Evolutionary conservation across 2,888 invertebrate genomes (phyloP).

Genomic region (Mimumesa dahlbomi): DNA sequence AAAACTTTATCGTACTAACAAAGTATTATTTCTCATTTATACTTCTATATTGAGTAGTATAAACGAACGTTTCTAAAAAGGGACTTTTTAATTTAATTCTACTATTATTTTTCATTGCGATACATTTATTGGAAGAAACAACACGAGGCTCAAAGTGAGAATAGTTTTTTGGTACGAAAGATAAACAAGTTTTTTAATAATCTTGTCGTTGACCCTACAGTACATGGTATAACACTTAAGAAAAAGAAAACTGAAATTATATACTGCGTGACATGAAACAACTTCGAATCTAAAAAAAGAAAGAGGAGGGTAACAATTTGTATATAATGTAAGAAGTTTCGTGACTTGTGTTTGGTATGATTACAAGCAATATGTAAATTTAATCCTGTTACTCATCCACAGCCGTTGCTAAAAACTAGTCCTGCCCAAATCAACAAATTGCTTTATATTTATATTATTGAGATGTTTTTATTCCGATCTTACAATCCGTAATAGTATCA

Average conservation of each 20-base stretch:
- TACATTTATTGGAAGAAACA: not conserved
- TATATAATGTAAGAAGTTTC: conserved; percentile 9
- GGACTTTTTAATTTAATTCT: not conserved
- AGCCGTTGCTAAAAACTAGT: not conserved
- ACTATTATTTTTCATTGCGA: conserved; percentile 1
- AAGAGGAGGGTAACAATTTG: no score
- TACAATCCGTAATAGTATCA: conserved; percentile 2
- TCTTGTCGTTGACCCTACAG: not conserved
- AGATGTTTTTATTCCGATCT: not conserved
- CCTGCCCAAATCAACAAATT: not conserved
- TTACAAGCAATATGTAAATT: conserved; percentile 2
- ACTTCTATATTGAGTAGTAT: conserved; percentile 9
- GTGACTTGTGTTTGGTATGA: not conserved
- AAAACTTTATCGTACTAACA: conserved; percentile 5
- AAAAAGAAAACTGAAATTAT: not conserved
- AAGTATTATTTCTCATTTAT: conserved; percentile 21
- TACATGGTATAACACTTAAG: not conserved
- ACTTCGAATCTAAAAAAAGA: conserved; percentile 13
- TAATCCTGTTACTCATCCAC: not conserved
- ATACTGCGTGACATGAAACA: not conserved
- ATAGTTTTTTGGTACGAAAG: conserved; percentile 8
- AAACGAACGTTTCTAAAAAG: conserved; percentile 2
- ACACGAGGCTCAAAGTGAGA: not conserved
- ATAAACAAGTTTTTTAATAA: conserved; percentile 16
- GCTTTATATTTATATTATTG: not conserved